Evolutionary conservation across 2,888 invertebrate genomes (phyloP).

Genomic region (Coleophora flavipennella): DNA sequence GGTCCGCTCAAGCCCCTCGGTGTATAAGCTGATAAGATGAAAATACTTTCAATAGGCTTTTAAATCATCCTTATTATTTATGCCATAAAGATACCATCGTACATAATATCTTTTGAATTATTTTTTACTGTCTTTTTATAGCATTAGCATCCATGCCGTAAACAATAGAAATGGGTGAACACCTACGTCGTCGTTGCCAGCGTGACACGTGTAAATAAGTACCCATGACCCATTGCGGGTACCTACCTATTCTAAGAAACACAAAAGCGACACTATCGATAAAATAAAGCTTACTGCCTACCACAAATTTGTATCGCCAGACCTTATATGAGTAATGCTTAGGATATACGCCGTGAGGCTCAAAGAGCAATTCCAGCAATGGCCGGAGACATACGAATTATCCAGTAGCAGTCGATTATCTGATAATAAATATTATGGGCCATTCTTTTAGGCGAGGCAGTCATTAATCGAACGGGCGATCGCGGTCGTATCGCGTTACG

Average conservation of each 20-base stretch:
- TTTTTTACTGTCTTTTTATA: no score
- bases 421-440: conserved; percentile 71
- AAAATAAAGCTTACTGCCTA: conserved; percentile 41
- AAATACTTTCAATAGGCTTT: no score
- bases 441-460: conserved; percentile 70
- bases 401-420: conserved; percentile 67
- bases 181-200: conserved; percentile 21
- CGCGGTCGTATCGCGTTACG: conserved; percentile 66
- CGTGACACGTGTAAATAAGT: conserved; percentile 28
- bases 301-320: conserved; percentile 55
- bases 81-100: no score
- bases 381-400: conserved; percentile 63
- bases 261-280: conserved; percentile 46
- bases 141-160: not conserved
- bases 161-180: conserved; percentile 23
- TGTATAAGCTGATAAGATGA: no score
- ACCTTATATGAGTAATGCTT: conserved; percentile 61
- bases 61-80: no score
- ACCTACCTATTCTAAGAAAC: conserved; percentile 34
- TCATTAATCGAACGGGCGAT: conserved; percentile 70
- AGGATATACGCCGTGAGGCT: conserved; percentile 48
- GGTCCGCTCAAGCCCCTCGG: no score
- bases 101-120: no score
- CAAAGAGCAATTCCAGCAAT: conserved; percentile 30
- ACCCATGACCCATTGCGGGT: no score